phyloP scores from a whole-genome alignment of 2,888 invertebrate species.

The Euspilapteryx auroguttella region DNA sequence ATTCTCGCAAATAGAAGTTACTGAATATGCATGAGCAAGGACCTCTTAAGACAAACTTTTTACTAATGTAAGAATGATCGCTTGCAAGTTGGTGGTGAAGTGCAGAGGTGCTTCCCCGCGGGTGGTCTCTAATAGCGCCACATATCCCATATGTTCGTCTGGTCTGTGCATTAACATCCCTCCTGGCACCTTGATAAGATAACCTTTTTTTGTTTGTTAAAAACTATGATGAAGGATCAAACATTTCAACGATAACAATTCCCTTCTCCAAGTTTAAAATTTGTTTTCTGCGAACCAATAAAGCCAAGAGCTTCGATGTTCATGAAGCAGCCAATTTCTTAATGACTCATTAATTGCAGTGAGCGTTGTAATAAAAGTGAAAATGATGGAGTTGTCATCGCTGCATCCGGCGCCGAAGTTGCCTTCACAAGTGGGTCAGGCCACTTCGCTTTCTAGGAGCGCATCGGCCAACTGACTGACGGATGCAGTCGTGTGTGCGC shows the following conservation, averaged over 20 bases:
- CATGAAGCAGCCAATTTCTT: too few relatives aligned
- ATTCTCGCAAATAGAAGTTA: slow-evolving; percentile 10
- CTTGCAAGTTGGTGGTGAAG: too few relatives aligned
- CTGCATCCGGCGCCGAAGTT: slow-evolving; percentile 9
- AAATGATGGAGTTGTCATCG: slow-evolving; percentile 17
- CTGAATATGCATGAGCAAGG: slow-evolving; percentile 2
- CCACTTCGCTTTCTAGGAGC: slow-evolving; percentile 49
- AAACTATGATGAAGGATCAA: slow-evolving; percentile 2
- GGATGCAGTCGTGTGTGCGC: slow-evolving; percentile 14
- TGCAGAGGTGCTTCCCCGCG: slow-evolving; percentile 13
- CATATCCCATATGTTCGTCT: slow-evolving; percentile 16
- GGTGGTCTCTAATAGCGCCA: slow-evolving; percentile 25
- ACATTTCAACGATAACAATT: slow-evolving; percentile 9
- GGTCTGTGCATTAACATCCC: slow-evolving; percentile 22
- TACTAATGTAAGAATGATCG: too few relatives aligned
- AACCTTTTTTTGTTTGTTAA: slow-evolving; percentile 14
- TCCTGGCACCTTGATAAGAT: slow-evolving; percentile 29
- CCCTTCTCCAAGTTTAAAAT: not conserved
- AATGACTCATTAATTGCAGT: too few relatives aligned
- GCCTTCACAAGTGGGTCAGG: slow-evolving; percentile 32
- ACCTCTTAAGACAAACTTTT: too few relatives aligned
- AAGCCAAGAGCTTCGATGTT: too few relatives aligned
- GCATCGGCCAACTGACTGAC: slow-evolving; percentile 33
- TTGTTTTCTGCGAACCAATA: not conserved
- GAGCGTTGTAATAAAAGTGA: slow-evolving; percentile 48